phyloP scores from a whole-genome alignment of 2,888 invertebrate species.

The Neoascia interrupta region DNA sequence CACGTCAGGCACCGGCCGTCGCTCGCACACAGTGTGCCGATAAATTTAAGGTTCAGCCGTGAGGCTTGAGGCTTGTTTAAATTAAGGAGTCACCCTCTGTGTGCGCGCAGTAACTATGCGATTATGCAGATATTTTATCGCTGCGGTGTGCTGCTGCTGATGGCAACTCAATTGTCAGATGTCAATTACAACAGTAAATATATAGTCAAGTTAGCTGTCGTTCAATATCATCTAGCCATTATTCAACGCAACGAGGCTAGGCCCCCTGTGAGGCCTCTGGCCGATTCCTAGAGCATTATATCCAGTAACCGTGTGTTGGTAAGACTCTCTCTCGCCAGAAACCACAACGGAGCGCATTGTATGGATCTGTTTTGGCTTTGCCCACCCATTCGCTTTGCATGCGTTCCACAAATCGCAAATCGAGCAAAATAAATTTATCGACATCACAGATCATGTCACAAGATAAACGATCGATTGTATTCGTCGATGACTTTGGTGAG shows the following conservation, averaged over 20 bases:
- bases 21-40: conserved; percentile 5
- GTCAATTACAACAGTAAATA: conserved; percentile 69
- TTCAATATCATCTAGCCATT: conserved; percentile 65
- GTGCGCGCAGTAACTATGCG: conserved; percentile 21
- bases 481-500: conserved; percentile 63
- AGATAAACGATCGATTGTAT: conserved; percentile 75
- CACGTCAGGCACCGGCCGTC: conserved; percentile 10
- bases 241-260: conserved; percentile 64
- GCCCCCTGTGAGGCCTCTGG: conserved; percentile 51
- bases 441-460: conserved; percentile 74
- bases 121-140: conserved; percentile 54
- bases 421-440: conserved; percentile 72
- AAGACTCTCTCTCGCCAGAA: too few relatives aligned
- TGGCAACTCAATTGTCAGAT: conserved; percentile 66
- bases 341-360: conserved; percentile 61
- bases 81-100: conserved; percentile 59
- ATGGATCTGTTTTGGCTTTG: conserved; percentile 61
- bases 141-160: conserved; percentile 47
- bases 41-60: conserved; percentile 46
- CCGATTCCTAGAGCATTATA: conserved; percentile 5
- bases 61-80: conserved; percentile 58
- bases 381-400: conserved; percentile 70
- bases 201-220: conserved; percentile 68
- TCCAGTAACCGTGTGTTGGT: not conserved
- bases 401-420: conserved; percentile 70